Evolutionary conservation across 2,113 vertebrate species (phyloP), one percentile per base, ranked within the genome.

Genomic region (Rutilus rutilus): DNA sequence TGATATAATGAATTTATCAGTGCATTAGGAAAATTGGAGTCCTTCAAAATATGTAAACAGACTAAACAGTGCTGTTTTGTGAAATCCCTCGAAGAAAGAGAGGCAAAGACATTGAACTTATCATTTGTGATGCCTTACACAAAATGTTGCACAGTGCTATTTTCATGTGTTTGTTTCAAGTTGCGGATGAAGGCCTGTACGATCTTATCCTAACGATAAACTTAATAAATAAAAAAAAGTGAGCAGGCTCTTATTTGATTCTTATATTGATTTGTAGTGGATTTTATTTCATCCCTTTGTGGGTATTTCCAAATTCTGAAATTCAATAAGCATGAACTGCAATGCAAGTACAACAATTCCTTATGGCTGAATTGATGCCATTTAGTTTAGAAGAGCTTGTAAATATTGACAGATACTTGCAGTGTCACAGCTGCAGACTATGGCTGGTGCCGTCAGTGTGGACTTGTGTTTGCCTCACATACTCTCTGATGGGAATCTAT

Each of bases 401-500:
- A 52, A 82, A 69, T 67, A 82, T 82, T 83, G 60, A 71, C 50
- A 59, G 73, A 50, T 36, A 75, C 62, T 84, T 76, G 14, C 19
- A 52, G 25, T 76, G 60, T 78, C 64, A 74, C 81, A 89, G 89
- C 89, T 71, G 54, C 62, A 74, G 64, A 17, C 11, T 57, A 4
- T 2, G 14, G 54, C 84, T 85, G 47, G 25, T 88, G 85, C 71
- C 47, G 64, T 65, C 6, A 17, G 6, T 19, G 25, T 8, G 19
- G n/a, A 33, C 80, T 36, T 87, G 84, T 69, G 14, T 75, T 71
- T 75, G 75, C 67, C 36, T 79, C 50, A 27, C 67, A 54, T 76
- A 10, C 6, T 83, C 47, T 36, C 82, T 45, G 69, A 86, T 52
- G 25, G 4, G 76, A 64, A 91, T 71, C 60, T 54, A 25, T 47